These are phyloP conservation scores for Aphidius colemani DNA, from an alignment of 2,888 invertebrate genomes.

Conservation along the genomic window DNA sequence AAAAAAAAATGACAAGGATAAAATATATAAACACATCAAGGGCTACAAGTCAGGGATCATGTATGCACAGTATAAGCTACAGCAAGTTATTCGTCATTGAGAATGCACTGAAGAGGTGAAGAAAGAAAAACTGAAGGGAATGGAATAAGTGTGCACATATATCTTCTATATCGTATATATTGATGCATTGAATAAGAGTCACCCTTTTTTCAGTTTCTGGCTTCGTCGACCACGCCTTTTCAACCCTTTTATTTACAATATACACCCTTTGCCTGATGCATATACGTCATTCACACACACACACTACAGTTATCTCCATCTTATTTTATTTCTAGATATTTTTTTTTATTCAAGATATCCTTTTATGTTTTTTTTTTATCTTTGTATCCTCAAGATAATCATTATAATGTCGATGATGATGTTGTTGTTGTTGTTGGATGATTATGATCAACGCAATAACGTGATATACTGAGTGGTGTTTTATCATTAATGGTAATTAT, in stretches of 20 bases:
- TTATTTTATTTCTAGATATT: too few relatives aligned
- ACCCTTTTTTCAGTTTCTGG: slow-evolving; percentile 33
- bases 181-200: slow-evolving; percentile 15
- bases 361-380: not conserved
- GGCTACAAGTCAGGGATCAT: not conserved
- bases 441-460: too few relatives aligned
- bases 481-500: too few relatives aligned
- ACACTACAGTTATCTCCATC: slow-evolving; percentile 27
- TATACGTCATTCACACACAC: not conserved
- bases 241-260: not conserved
- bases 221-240: slow-evolving; percentile 42
- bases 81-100: not conserved
- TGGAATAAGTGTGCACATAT: too few relatives aligned
- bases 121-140: not conserved
- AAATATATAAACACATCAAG: not conserved
- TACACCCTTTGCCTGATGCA: slow-evolving; percentile 8
- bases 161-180: not conserved
- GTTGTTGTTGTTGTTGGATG: too few relatives aligned
- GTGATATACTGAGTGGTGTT: too few relatives aligned
- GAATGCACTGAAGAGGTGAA: not conserved
- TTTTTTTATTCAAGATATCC: not conserved
- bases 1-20: too few relatives aligned
- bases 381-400: too few relatives aligned
- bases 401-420: too few relatives aligned
- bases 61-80: not conserved